Evolutionary conservation across 2,797 vertebrate species (phyloP).

Genomic region (Bovichtus variegatus): DNA sequence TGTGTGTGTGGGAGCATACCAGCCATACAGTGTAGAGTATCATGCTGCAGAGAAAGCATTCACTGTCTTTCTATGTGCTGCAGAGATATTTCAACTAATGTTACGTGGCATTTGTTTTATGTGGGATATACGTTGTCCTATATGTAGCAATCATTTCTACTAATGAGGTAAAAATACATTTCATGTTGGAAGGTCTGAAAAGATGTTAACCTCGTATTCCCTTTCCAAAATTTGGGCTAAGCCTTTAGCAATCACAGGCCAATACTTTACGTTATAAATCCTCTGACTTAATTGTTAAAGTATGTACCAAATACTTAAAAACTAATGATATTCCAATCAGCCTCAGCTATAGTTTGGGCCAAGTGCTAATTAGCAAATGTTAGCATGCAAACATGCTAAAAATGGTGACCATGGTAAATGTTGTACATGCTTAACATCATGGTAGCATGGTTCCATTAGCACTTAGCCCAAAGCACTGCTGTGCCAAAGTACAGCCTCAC

Average conservation of each 20-base stretch:
- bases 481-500: neutral
- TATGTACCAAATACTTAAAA: too few relatives aligned
- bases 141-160: neutral
- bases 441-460: too few relatives aligned
- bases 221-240: neutral
- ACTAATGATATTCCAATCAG: too few relatives aligned
- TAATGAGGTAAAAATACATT: slow-evolving; percentile 16
- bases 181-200: neutral
- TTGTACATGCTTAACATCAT: too few relatives aligned
- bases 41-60: neutral
- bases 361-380: too few relatives aligned
- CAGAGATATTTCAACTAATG: slow-evolving; percentile 15
- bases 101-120: neutral
- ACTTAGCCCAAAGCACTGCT: neutral
- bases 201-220: neutral
- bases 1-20: too few relatives aligned
- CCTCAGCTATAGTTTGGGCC: too few relatives aligned
- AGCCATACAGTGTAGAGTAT: too few relatives aligned
- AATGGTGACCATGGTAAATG: too few relatives aligned
- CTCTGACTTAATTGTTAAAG: neutral
- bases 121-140: slow-evolving; percentile 9
- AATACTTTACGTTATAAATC: neutral
- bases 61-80: neutral
- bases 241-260: neutral
- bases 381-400: too few relatives aligned